Evolutionary conservation across 1,140 invertebrate genomes (phyloP), one percentile per base, ranked within the genome.

Genomic region (Orussus abietinus): DNA sequence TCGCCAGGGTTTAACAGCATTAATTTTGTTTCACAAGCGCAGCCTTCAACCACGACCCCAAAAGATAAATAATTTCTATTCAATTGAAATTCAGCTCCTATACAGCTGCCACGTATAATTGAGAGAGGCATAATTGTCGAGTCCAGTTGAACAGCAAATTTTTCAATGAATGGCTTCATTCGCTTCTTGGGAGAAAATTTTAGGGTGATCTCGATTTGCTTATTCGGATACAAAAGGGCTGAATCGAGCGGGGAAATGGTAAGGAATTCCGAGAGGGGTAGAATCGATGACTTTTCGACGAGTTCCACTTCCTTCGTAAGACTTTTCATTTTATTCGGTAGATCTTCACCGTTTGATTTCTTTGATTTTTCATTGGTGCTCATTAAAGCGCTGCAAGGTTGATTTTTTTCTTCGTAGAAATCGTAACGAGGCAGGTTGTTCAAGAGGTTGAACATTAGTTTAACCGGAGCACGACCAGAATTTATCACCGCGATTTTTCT

Each of bases 1-100:
- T 75, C 73, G 2, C 74, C 74, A 4, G 38, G 60, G 43, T 76
- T 76, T 21, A 51, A 44, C 3, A 76, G 52, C 4, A 55, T 25
- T 12, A 73, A 18, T 35, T 57, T 66, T 6, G 53, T 31, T 3
- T 50, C 38, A 3, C 34, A 36, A 2, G 37, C 37, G 29, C 53
- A 65, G 3, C 63, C 62, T 28, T 61, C 41, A 14, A 64, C 52
- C 2, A 72, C 44, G 5, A 51, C 55, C 9, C 60, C 63, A 38
- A 75, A 74, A 2, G 53, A 33, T 9, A 76, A 17, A 9, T 58
- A 39, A 4, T 39, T 42, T 26, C 59, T 56, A 34, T 57, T 62
- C 5, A 76, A 47, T 5, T 39, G 45, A 42, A 70, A 72, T 17
- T 71, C 59, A 1, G 57, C 38, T 11, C 43, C 59, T 3, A 67